These are phyloP conservation scores for Berghia stephanieae DNA, from an alignment of 1,140 invertebrate genomes.

Conservation along the genomic window DNA sequence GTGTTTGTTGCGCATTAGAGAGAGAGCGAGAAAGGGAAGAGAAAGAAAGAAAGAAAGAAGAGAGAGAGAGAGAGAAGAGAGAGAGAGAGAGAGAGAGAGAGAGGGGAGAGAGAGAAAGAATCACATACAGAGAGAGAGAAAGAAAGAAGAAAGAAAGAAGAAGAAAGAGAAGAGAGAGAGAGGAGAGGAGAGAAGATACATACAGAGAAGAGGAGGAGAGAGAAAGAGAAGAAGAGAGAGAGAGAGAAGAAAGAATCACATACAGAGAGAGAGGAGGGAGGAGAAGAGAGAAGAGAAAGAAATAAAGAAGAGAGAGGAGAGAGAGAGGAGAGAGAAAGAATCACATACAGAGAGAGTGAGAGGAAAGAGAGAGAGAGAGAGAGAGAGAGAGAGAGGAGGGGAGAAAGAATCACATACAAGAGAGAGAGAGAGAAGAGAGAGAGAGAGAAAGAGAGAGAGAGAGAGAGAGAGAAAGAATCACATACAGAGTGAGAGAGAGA, in stretches of 20 bases:
- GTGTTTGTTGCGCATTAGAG: neutral
- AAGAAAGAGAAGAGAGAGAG: neutral
- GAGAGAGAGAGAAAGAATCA: neutral
- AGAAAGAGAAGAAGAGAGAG: neutral
- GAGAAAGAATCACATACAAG: no score
- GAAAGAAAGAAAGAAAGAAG: neutral
- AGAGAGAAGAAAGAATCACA: neutral
- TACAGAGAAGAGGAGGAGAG: neutral
- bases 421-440: neutral
- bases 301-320: no score
- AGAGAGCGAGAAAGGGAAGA: neutral
- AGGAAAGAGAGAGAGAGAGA: neutral
- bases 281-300: neutral
- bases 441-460: neutral
- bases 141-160: neutral
- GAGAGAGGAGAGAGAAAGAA: neutral
- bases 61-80: neutral
- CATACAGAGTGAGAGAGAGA: neutral
- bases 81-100: neutral
- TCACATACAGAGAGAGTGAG: neutral
- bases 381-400: neutral
- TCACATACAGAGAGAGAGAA: neutral
- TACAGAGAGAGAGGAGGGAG: neutral
- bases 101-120: neutral
- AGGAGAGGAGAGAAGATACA: neutral